Evolutionary conservation across 1,140 invertebrate genomes (phyloP).

Genomic region (Micrasema minimum): DNA sequence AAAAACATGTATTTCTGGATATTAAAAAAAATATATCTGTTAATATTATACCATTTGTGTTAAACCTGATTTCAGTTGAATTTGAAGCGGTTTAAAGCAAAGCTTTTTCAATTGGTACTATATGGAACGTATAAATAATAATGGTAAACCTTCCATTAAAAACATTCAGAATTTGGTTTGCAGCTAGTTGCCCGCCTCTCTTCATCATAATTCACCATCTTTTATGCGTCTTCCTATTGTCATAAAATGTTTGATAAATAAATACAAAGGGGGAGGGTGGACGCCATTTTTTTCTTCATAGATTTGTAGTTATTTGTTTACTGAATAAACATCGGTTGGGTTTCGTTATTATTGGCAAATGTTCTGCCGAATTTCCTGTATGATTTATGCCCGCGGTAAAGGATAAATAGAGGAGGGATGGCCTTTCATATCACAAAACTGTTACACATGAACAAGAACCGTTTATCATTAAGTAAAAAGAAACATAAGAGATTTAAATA

Average conservation of each 20-base stretch:
- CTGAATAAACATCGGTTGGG: conserved; percentile 31
- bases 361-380: conserved; percentile 5
- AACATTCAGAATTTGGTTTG: conserved; percentile 5
- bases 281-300: conserved; percentile 22
- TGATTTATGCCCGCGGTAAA: conserved; percentile 28
- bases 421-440: conserved; percentile 20
- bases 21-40: too few relatives aligned
- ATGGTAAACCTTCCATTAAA: conserved; percentile 30
- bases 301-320: conserved; percentile 39
- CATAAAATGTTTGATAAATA: conserved; percentile 41
- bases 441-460: too few relatives aligned
- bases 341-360: conserved; percentile 34
- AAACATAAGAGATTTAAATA: too few relatives aligned
- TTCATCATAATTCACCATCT: conserved; percentile 34
- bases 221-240: conserved; percentile 38
- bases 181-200: conserved; percentile 29
- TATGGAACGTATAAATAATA: too few relatives aligned
- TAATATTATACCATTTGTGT: too few relatives aligned
- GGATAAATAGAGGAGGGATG: not conserved
- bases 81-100: too few relatives aligned
- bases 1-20: too few relatives aligned
- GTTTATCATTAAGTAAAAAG: too few relatives aligned
- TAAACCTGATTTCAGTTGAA: too few relatives aligned
- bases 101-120: too few relatives aligned
- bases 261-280: conserved; percentile 22